Conservation (phyloP, 1,140 invertebrate species). For the Matsumurasca onukii region DNA sequence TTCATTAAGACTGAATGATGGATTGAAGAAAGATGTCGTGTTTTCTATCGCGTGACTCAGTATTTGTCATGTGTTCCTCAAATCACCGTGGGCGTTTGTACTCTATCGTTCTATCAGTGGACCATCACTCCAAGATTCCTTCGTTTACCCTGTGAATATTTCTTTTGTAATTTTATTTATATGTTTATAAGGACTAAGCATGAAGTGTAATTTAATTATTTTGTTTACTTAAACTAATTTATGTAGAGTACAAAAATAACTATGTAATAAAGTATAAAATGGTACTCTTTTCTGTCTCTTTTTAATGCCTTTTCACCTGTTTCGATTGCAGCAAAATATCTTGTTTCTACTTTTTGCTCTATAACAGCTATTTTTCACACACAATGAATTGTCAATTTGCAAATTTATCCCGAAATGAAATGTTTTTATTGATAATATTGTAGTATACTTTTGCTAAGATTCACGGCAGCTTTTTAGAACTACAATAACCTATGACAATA, state of each 20-base stretch:
- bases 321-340: too few relatives aligned
- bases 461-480: too few relatives aligned
- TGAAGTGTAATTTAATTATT: conserved; percentile 22
- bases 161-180: conserved; percentile 29
- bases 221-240: conserved; percentile 28
- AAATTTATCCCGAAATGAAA: too few relatives aligned
- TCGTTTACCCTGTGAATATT: conserved; percentile 27
- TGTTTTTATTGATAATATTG: too few relatives aligned
- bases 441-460: too few relatives aligned
- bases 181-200: conserved; percentile 22
- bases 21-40: not conserved
- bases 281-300: conserved; percentile 13
- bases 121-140: conserved; percentile 25
- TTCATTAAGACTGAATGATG: conserved; percentile 14
- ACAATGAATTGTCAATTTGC: too few relatives aligned
- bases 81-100: conserved; percentile 9
- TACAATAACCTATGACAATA: too few relatives aligned
- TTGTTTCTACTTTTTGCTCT: too few relatives aligned
- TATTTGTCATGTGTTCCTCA: conserved; percentile 22
- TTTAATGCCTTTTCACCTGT: not conserved
- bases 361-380: too few relatives aligned
- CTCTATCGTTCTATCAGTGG: conserved; percentile 29
- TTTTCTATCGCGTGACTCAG: conserved; percentile 8
- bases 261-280: conserved; percentile 29
- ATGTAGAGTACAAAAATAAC: conserved; percentile 28